phyloP scores from a whole-genome alignment of 2,888 invertebrate genomes.

The Papilio protenor region DNA sequence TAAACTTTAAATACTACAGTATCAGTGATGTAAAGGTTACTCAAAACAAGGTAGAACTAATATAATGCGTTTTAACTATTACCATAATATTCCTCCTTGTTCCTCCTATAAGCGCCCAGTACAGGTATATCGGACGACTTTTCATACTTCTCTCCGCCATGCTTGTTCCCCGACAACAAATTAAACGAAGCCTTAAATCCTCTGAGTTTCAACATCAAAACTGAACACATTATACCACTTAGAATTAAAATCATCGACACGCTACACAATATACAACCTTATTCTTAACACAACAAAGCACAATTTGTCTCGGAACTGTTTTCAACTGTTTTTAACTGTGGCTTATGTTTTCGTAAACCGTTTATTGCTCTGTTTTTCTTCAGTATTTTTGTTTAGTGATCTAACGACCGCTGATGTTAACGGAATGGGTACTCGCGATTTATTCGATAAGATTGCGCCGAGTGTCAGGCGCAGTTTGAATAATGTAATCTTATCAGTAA shows the following conservation, averaged over 20 bases:
- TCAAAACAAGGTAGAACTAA: too few species aligned
- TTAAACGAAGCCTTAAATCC: conserved; percentile 70
- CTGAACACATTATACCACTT: conserved; percentile 51
- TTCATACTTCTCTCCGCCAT: conserved; percentile 53
- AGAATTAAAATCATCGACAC: conserved; percentile 52
- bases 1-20: background rate
- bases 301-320: conserved; percentile 13
- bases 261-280: background rate
- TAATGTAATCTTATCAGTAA: conserved; percentile 73
- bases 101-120: conserved; percentile 68
- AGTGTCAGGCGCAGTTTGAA: conserved; percentile 60
- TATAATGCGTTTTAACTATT: conserved; percentile 12
- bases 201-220: conserved; percentile 63
- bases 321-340: background rate
- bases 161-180: conserved; percentile 57
- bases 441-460: conserved; percentile 68
- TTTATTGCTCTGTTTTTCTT: conserved; percentile 50
- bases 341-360: conserved; percentile 37
- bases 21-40: too few species aligned
- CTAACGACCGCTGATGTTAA: conserved; percentile 60
- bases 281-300: background rate
- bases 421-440: conserved; percentile 67
- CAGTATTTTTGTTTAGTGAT: conserved; percentile 57
- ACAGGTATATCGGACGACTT: conserved; percentile 55
- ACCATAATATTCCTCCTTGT: conserved; percentile 70